Conservation (phyloP, 2,113 vertebrate species). For the Datnioides undecimradiatus region DNA sequence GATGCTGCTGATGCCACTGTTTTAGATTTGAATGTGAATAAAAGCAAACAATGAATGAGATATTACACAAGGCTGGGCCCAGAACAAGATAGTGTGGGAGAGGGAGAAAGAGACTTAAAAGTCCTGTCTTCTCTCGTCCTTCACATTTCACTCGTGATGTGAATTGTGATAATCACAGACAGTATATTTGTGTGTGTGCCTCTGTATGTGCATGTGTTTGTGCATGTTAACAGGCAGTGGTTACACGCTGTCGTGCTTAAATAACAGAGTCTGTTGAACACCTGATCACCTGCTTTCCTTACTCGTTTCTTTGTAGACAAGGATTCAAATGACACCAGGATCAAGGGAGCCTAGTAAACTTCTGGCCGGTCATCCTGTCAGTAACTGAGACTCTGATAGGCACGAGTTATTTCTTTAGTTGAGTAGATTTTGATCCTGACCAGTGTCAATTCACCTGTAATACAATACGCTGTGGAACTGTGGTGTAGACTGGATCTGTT, state of each 20-base stretch:
- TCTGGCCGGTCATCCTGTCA: slow-evolving; percentile 31
- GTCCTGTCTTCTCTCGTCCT: not conserved
- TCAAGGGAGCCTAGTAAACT: slow-evolving; percentile 8
- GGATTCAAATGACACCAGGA: slow-evolving; percentile 45
- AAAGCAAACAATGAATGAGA: slow-evolving; percentile 7
- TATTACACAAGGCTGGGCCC: slow-evolving; percentile 4
- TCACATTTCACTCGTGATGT: not conserved
- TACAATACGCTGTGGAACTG: slow-evolving; percentile 7
- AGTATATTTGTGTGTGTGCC: not conserved
- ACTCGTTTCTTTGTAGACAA: not conserved
- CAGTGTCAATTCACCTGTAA: slow-evolving; percentile 61
- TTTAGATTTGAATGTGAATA: slow-evolving; percentile 1
- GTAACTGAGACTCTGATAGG: slow-evolving; percentile 48
- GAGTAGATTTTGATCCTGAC: slow-evolving; percentile 40
- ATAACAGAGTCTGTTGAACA: slow-evolving; percentile 24
- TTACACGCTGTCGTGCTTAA: slow-evolving; percentile 20
- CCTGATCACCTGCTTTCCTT: slow-evolving; percentile 21
- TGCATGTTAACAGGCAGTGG: slow-evolving; percentile 6
- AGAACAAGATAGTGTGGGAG: not conserved
- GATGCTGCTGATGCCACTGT: slow-evolving; percentile 7
- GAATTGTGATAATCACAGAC: too few relatives aligned
- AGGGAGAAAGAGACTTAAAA: not conserved
- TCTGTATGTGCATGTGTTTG: not conserved
- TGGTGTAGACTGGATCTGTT: slow-evolving; percentile 43
- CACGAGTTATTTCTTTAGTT: slow-evolving; percentile 17